Evolutionary conservation across 1,140 invertebrate genomes (phyloP).

Genomic region (Pararge aegeria): DNA sequence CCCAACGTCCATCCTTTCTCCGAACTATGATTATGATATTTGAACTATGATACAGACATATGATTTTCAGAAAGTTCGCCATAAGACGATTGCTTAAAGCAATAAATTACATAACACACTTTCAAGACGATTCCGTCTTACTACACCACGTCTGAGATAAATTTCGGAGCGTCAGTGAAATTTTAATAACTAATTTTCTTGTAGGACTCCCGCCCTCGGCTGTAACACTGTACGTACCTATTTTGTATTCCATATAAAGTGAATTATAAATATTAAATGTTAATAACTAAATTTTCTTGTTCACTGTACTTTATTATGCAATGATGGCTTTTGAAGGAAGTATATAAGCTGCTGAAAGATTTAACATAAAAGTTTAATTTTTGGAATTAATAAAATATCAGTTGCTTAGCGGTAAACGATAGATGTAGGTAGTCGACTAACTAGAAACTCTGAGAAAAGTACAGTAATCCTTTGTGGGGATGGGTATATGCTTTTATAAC

Average conservation of each 20-base stretch:
- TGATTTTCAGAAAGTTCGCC: no score
- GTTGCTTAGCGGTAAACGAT: no score
- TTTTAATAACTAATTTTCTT: conserved; percentile 80
- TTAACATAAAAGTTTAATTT: no score
- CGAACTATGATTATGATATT: no score
- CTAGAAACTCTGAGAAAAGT: no score
- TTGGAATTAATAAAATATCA: no score
- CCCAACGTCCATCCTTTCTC: no score
- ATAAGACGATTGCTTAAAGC: conserved; percentile 7
- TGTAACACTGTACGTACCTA: conserved; percentile 2
- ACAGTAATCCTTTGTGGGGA: no score
- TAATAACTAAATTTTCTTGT: conserved; percentile 10
- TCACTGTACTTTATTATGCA: neutral
- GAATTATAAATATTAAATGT: conserved; percentile 19
- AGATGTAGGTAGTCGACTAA: no score
- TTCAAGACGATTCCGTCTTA: conserved; percentile 27
- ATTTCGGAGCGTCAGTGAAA: conserved; percentile 78
- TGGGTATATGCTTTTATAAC: no score
- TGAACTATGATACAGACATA: no score
- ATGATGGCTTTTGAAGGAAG: neutral
- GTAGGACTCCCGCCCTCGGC: conserved; percentile 67
- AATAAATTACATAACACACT: conserved; percentile 33
- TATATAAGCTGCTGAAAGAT: neutral
- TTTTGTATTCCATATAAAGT: conserved; percentile 8
- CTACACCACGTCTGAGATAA: conserved; percentile 66